Conservation (phyloP, 2,888 invertebrate genomes). For the Cephus pulcher region DNA sequence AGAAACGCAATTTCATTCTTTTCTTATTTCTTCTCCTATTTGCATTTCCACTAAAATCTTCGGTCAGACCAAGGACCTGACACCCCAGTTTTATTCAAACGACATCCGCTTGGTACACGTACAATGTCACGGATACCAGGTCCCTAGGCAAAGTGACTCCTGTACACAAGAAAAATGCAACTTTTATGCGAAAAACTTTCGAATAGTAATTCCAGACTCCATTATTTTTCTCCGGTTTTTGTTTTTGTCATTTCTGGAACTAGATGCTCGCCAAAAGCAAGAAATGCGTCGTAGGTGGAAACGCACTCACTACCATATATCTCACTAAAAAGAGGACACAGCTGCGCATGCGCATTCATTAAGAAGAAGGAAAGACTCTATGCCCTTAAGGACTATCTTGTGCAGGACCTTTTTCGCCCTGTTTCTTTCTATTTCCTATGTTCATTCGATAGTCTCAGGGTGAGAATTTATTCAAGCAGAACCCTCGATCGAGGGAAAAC, state of each 20-base stretch:
- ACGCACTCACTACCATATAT: background rate
- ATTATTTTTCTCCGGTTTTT: background rate
- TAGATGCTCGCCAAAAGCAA: background rate
- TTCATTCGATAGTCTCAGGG: background rate
- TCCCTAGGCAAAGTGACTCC: background rate
- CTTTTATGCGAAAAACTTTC: background rate
- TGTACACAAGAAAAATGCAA: background rate
- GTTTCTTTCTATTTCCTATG: background rate
- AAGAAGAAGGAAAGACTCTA: background rate
- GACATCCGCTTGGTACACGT: background rate
- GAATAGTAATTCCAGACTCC: background rate
- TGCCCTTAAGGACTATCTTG: background rate
- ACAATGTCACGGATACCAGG: background rate
- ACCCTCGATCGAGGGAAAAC: background rate
- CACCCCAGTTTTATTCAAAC: background rate
- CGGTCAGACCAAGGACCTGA: background rate
- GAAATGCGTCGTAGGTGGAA: background rate
- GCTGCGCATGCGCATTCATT: background rate
- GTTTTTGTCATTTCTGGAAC: background rate
- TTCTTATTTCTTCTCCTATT: background rate
- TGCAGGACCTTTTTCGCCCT: background rate
- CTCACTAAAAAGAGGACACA: background rate
- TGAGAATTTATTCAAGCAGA: background rate
- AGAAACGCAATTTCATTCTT: background rate
- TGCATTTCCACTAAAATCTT: background rate